Conservation (phyloP, 2,888 invertebrate genomes). For the Microchrysa polita region DNA sequence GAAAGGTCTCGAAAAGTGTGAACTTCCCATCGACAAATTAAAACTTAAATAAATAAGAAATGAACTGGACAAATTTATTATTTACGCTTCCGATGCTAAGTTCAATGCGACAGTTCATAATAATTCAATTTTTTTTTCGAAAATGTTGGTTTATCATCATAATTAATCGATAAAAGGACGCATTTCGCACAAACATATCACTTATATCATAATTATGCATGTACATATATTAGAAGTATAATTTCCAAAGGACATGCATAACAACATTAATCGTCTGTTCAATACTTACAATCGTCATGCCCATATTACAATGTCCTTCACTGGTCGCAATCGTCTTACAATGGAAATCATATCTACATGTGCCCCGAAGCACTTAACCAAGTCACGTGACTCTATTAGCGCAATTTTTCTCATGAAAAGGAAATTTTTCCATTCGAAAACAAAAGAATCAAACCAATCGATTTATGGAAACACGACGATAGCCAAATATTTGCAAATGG, state of each 20-base stretch:
- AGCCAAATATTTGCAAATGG: slow-evolving; percentile 48
- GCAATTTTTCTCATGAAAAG: slow-evolving; percentile 46
- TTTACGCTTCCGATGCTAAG: too few relatives aligned
- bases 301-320: slow-evolving; percentile 12
- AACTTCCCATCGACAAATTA: too few relatives aligned
- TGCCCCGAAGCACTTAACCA: slow-evolving; percentile 45
- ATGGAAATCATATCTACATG: slow-evolving; percentile 44
- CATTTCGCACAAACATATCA: too few relatives aligned
- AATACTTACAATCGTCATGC: slow-evolving; percentile 5
- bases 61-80: too few relatives aligned
- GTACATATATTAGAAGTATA: slow-evolving; percentile 42
- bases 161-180: too few relatives aligned
- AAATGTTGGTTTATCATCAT: too few relatives aligned
- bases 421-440: slow-evolving; percentile 27
- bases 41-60: too few relatives aligned
- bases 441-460: slow-evolving; percentile 39
- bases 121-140: too few relatives aligned
- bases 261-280: slow-evolving; percentile 1
- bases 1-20: too few relatives aligned
- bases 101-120: too few relatives aligned
- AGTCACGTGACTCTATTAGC: slow-evolving; percentile 47
- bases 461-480: slow-evolving; percentile 41
- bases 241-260: background rate
- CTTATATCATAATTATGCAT: too few relatives aligned
- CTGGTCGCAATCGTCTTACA: slow-evolving; percentile 15